phyloP scores from a whole-genome alignment of 1,140 invertebrate species.

The Camponotus pennsylvanicus region DNA sequence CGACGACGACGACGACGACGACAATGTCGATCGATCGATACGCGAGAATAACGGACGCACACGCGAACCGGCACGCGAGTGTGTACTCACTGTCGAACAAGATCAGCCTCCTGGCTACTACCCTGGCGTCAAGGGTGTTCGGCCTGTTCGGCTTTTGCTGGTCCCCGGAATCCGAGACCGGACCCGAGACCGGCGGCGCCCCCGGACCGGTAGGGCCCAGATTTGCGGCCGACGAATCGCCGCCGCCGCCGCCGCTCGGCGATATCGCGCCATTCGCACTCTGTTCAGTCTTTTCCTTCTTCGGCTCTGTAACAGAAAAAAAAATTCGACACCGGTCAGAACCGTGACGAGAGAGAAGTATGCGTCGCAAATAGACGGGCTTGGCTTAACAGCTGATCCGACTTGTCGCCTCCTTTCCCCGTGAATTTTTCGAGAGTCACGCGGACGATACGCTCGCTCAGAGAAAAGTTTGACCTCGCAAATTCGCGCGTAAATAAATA shows the following conservation, averaged over 20 bases:
- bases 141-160: constrained; percentile 90
- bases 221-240: constrained; percentile 86
- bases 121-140: constrained; percentile 90
- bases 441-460: constrained; percentile 31
- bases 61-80: background rate
- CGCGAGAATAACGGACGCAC: constrained; percentile 6
- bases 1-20: background rate
- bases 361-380: background rate
- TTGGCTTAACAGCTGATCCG: background rate
- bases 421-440: background rate
- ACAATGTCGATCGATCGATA: background rate
- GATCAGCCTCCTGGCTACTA: constrained; percentile 88
- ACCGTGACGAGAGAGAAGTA: constrained; percentile 36
- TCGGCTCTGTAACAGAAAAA: constrained; percentile 91
- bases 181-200: constrained; percentile 70
- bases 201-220: constrained; percentile 82
- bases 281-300: constrained; percentile 96
- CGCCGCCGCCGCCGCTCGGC: constrained; percentile 84
- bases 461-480: constrained; percentile 46
- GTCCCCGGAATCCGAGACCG: constrained; percentile 73
- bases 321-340: constrained; percentile 67
- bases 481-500: background rate
- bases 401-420: background rate
- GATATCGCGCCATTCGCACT: constrained; percentile 89
- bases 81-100: constrained; percentile 74